Evolutionary conservation across 2,888 invertebrate species (phyloP).

Genomic region (Drosophila macrospina): DNA sequence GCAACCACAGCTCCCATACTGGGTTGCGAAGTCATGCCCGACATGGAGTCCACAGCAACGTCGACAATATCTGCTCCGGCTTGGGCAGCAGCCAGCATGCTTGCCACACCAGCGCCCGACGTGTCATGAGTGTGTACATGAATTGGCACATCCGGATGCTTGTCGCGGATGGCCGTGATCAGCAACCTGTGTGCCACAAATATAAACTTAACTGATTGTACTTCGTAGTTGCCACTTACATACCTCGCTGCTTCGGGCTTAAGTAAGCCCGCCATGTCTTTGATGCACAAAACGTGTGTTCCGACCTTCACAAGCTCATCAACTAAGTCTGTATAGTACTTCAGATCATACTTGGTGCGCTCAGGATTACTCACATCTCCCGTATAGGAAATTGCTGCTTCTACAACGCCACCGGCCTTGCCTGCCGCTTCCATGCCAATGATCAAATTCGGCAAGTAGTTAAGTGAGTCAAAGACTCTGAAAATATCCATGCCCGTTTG

Average conservation of each 20-base stretch:
- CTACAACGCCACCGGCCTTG: constrained; percentile 98
- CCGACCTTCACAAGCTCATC: constrained; percentile 98
- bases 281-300: constrained; percentile 96
- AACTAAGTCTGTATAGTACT: constrained; percentile 96
- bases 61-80: constrained; percentile 98
- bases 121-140: constrained; percentile 99
- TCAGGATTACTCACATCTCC: constrained; percentile 97
- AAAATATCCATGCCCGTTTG: constrained; percentile 99
- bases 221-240: constrained; percentile 68
- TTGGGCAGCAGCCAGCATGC: constrained; percentile 96
- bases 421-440: constrained; percentile 99
- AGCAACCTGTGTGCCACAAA: constrained; percentile 87
- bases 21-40: constrained; percentile 99
- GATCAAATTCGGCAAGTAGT: constrained; percentile 98
- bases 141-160: constrained; percentile 97
- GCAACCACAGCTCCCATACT: constrained; percentile 99
- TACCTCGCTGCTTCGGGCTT: constrained; percentile 96
- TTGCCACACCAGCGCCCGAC: constrained; percentile 97
- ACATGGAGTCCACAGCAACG: constrained; percentile 99
- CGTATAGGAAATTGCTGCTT: constrained; percentile 99
- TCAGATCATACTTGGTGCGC: constrained; percentile 96
- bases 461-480: constrained; percentile 98
- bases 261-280: constrained; percentile 98
- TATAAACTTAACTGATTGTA: too few relatives aligned
- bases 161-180: constrained; percentile 94